These are phyloP conservation scores for Polydrusus pterygomalis DNA, from an alignment of 2,888 invertebrate species.

Conservation along the genomic window DNA sequence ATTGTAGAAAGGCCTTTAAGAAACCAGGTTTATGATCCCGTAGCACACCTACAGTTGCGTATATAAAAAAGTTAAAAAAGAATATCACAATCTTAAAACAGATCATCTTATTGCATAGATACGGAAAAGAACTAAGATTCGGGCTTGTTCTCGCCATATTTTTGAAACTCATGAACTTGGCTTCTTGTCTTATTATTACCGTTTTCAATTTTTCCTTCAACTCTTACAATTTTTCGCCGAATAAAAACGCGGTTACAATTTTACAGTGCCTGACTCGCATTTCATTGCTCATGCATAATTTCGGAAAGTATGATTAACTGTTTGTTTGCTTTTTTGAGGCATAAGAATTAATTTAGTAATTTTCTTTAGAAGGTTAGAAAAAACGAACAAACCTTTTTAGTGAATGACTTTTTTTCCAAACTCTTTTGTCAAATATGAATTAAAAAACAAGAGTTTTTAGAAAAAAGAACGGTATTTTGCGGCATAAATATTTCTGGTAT, in stretches of 20 bases:
- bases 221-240: conserved; percentile 1
- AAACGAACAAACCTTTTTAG: no score
- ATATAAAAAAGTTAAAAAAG: conserved; percentile 48
- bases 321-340: no score
- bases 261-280: not conserved
- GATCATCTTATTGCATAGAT: conserved; percentile 54
- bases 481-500: conserved; percentile 35
- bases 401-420: not conserved
- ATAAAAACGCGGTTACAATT: not conserved
- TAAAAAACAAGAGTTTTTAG: not conserved
- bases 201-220: conserved; percentile 24
- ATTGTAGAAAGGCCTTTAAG: conserved; percentile 53
- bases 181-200: conserved; percentile 37
- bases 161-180: conserved; percentile 49
- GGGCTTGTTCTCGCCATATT: conserved; percentile 35
- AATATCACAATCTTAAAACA: conserved; percentile 58
- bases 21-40: conserved; percentile 59
- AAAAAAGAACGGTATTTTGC: conserved; percentile 29
- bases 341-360: no score
- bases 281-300: not conserved
- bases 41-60: conserved; percentile 41
- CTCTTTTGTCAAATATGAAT: not conserved
- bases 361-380: no score
- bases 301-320: conserved; percentile 1
- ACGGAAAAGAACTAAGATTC: conserved; percentile 42